Evolutionary conservation across 2,888 invertebrate genomes (phyloP), one percentile per base, ranked within the genome.

Genomic region (Sussaba pulchella): DNA sequence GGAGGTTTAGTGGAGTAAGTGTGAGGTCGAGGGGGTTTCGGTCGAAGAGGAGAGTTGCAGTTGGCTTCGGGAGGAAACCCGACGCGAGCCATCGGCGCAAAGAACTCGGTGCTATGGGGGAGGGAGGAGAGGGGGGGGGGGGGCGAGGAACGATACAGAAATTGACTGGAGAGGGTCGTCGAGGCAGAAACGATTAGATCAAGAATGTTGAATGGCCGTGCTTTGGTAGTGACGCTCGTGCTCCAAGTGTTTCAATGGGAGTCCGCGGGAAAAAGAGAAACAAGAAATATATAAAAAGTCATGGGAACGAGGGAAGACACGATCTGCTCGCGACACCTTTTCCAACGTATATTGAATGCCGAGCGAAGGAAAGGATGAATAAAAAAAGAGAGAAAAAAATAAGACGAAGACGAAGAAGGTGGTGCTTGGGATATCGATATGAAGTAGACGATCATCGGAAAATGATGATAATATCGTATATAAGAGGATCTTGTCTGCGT

Each of bases 111-210:
- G 52, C 54, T 31, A 59, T 47, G 19, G 74, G 36, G 31, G 66
- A 45, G 43, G 17, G 12, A 14, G 5, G 17, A 47, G 31, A 43
- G 19, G 26, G 31, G 36, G 45, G 14, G 47, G 54, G n/a, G 43
- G 26, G 26, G 31, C 43, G 45, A 21, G 47, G 54, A 61, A 26
- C 64, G 79, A 82, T 80, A 82, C 77, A 74, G 74, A 77, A 80
- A 82, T 80, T 77, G 74, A 83, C 75, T 84, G 74, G 71, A 70
- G 73, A 69, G 74, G n/a, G 24, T 76, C 76, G 71, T 77, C 61
- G 83, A 79, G 39, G 71, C 78, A 78, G 75, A 82, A 82, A 81
- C 78, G 82, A 84, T 82, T 82, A 78, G 75, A 82, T 82, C 71
- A 66, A 78, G 73, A 76, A 78, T 70, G 73, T 72, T 72, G 80